Conservation (phyloP, 2,113 vertebrate species). For the rabbit (Oryctolagus cuniculus) region mOryCun1.1 NC_091432.1:72619501-72620000, state of each 20-base stretch:
- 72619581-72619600: neutral
- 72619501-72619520: neutral
- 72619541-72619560: neutral
- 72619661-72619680: neutral
- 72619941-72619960: too few relatives aligned
- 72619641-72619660: neutral
- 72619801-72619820: neutral
- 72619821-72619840: neutral
- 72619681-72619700: neutral
- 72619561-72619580: neutral
- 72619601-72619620: neutral
- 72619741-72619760: neutral
- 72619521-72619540: neutral
- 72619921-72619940: too few relatives aligned
- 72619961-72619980: too few relatives aligned
- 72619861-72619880: too few relatives aligned
- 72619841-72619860: neutral
- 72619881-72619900: too few relatives aligned
- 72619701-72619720: neutral
- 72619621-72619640: neutral
- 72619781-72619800: neutral
- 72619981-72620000: too few relatives aligned
- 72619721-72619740: neutral
- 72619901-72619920: too few relatives aligned
- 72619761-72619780: neutral